These are phyloP conservation scores for Drosophila punjabiensis DNA, from an alignment of 1,140 invertebrate species.

Conservation along the genomic window DNA sequence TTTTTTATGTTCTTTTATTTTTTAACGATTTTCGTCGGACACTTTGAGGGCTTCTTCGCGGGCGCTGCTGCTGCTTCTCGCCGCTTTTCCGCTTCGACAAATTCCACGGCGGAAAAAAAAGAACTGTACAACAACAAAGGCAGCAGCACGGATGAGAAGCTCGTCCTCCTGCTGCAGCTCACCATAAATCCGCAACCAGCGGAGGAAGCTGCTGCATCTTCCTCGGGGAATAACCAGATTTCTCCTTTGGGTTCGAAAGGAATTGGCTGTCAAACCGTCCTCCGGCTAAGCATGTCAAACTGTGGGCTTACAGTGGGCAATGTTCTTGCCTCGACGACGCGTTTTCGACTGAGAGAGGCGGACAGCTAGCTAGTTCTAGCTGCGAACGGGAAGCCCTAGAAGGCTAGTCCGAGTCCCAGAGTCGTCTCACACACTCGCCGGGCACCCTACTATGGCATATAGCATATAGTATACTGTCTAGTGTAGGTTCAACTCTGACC, in stretches of 20 bases:
- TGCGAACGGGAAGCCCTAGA: slow-evolving; percentile 62
- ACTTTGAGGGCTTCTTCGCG: slow-evolving; percentile 72
- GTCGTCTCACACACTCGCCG: slow-evolving; percentile 9
- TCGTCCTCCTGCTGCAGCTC: slow-evolving; percentile 22
- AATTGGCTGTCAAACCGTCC: slow-evolving; percentile 24
- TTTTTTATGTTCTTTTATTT: slow-evolving; percentile 44
- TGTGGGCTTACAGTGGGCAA: slow-evolving; percentile 34
- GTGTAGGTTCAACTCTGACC: slow-evolving; percentile 27
- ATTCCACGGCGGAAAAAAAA: slow-evolving; percentile 43
- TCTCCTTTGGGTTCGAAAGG: neutral
- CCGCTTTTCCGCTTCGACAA: slow-evolving; percentile 38
- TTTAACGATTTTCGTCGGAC: slow-evolving; percentile 77
- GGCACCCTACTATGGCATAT: slow-evolving; percentile 24
- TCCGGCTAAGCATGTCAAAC: slow-evolving; percentile 52
- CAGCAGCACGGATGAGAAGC: slow-evolving; percentile 15
- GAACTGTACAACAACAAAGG: slow-evolving; percentile 39
- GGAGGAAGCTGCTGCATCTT: slow-evolving; percentile 42
- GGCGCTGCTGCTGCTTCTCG: slow-evolving; percentile 36
- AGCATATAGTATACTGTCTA: neutral
- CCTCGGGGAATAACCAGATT: slow-evolving; percentile 2
- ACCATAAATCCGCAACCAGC: slow-evolving; percentile 16
- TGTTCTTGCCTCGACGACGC: slow-evolving; percentile 62
- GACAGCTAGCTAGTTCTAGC: slow-evolving; percentile 28
- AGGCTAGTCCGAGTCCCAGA: slow-evolving; percentile 21
- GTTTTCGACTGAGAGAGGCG: slow-evolving; percentile 67